Conservation (phyloP, 2,113 vertebrate species). For the Zosterops borbonicus region DNA sequence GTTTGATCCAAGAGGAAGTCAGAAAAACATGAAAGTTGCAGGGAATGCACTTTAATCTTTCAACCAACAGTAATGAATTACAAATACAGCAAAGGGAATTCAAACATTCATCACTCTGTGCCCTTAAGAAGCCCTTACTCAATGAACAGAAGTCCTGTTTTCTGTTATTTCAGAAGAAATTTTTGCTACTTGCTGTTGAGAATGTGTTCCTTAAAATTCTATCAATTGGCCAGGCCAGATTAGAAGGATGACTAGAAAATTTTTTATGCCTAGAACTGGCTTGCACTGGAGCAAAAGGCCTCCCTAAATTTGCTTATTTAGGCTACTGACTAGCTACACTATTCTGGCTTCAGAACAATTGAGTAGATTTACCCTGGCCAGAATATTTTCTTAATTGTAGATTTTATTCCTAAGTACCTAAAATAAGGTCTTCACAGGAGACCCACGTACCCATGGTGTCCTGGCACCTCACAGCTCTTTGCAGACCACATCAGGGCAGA, state of each 20-base stretch:
- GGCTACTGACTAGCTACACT: neutral
- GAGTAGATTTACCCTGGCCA: constrained; percentile 1
- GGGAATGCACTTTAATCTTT: neutral
- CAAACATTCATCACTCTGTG: neutral
- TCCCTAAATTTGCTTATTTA: neutral
- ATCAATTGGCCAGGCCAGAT: neutral
- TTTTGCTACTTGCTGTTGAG: constrained; percentile 5
- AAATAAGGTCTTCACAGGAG: neutral
- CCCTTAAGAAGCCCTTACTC: neutral
- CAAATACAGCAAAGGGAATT: constrained; percentile 70
- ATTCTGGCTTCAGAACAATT: neutral
- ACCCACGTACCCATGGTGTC: accelerated
- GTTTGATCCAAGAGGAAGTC: constrained; percentile 2
- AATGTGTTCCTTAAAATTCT: neutral
- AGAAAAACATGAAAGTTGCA: neutral
- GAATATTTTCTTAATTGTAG: constrained; percentile 18
- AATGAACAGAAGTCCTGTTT: constrained; percentile 71
- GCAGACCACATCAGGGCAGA: neutral
- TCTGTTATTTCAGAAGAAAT: constrained; percentile 1
- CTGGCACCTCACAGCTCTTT: neutral
- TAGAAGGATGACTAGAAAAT: neutral
- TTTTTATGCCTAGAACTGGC: neutral
- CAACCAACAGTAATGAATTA: constrained; percentile 67
- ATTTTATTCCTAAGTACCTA: constrained; percentile 5
- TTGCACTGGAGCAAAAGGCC: neutral